phyloP scores from a whole-genome alignment of 2,113 vertebrate species.

The Glaucidium brasilianum region DNA sequence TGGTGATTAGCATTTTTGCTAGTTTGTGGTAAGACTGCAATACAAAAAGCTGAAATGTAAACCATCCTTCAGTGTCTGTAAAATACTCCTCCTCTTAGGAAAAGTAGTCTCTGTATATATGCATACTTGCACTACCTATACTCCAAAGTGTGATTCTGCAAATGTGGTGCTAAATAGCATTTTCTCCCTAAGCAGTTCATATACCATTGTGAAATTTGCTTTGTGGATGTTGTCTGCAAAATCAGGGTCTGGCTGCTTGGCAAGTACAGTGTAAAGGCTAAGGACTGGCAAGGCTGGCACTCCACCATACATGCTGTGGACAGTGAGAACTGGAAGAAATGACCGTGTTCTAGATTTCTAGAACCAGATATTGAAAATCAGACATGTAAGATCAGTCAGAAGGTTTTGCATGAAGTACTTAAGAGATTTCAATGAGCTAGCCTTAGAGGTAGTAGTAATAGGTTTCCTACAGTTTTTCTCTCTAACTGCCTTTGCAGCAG shows the following conservation, averaged over 20 bases:
- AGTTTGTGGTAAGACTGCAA: background rate
- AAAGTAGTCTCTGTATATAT: background rate
- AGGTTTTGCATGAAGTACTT: background rate
- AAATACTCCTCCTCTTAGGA: background rate
- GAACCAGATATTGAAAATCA: background rate
- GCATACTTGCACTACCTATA: accelerated
- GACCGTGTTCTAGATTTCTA: background rate
- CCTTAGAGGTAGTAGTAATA: background rate
- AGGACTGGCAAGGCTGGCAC: background rate
- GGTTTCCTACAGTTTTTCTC: background rate
- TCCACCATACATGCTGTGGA: accelerated
- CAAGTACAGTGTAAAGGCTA: background rate
- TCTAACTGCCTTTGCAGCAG: background rate
- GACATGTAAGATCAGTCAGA: background rate
- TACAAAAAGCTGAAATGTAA: background rate
- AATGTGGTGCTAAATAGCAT: too few species aligned
- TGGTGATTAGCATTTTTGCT: background rate
- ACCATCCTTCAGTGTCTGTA: too few species aligned
- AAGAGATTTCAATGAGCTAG: background rate
- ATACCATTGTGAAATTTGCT: background rate
- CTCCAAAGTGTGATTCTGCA: background rate
- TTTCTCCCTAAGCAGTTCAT: background rate
- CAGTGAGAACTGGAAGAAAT: background rate
- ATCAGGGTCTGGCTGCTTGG: background rate
- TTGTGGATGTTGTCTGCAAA: background rate